Conservation (phyloP, 2,113 vertebrate genomes). For the Neodon shergylaensis region DNA sequence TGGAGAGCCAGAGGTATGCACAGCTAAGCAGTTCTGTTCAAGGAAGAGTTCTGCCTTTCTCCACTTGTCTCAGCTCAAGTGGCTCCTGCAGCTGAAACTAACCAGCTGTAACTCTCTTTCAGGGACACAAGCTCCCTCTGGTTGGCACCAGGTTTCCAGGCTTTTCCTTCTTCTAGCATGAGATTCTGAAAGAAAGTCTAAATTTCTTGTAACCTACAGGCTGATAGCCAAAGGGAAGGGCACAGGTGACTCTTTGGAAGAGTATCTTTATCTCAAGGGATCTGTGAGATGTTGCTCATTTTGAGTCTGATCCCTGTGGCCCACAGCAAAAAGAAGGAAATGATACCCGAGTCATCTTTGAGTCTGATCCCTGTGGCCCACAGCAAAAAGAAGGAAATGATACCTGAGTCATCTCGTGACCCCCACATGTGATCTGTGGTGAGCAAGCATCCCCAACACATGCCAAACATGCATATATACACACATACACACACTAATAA, state of each 20-base stretch:
- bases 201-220: background rate
- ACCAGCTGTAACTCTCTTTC: background rate
- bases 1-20: background rate
- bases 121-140: background rate
- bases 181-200: background rate
- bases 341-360: background rate
- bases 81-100: background rate
- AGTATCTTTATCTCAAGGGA: background rate
- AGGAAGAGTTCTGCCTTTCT: background rate
- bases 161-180: background rate
- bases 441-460: background rate
- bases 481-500: background rate
- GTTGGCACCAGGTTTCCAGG: background rate
- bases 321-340: background rate
- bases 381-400: background rate
- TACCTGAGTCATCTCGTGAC: background rate
- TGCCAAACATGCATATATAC: too few relatives aligned
- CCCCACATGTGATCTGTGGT: background rate
- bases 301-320: too few relatives aligned
- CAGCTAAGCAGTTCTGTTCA: background rate
- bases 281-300: background rate
- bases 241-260: background rate
- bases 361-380: background rate
- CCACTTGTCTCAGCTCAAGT: background rate
- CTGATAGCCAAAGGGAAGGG: too few relatives aligned